These are phyloP conservation scores for Oligia strigilis DNA, from an alignment of 2,888 invertebrate species.

Conservation along the genomic window DNA sequence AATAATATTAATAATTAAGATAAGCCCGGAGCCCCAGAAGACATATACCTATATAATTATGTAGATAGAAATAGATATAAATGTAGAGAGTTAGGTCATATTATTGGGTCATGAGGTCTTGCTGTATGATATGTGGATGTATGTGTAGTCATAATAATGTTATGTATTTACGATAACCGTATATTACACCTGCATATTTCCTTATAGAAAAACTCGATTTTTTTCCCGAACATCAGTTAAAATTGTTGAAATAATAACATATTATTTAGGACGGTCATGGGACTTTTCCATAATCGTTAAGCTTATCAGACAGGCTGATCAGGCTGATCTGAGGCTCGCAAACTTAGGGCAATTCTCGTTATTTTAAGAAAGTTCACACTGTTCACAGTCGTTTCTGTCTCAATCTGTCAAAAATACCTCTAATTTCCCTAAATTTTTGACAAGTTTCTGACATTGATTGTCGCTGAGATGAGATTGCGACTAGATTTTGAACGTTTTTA, in stretches of 20 bases:
- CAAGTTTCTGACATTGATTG: too few species aligned
- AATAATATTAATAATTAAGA: not conserved
- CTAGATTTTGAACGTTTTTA: too few species aligned
- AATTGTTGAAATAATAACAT: not conserved
- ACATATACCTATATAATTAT: not conserved
- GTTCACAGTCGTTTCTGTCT: too few species aligned
- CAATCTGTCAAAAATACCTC: too few species aligned
- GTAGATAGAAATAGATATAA: not conserved
- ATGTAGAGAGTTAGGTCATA: not conserved
- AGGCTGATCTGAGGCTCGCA: not conserved
- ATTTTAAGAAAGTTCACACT: too few species aligned
- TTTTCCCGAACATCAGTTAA: not conserved
- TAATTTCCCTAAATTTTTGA: too few species aligned
- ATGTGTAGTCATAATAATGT: not conserved
- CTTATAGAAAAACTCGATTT: not conserved
- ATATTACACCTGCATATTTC: not conserved
- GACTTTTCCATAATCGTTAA: not conserved
- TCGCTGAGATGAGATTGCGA: too few species aligned
- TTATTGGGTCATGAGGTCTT: slow-evolving; percentile 6
- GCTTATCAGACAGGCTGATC: not conserved
- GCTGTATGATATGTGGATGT: not conserved
- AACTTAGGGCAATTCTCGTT: not conserved
- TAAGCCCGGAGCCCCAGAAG: not conserved
- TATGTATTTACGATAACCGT: not conserved
- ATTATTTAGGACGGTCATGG: too few species aligned